Percentiles rank a stretch among this genome's conserved stretches.
Evolutionary conservation across 2,113 vertebrate genomes (phyloP).

Genomic region (Morone saxatilis): DNA sequence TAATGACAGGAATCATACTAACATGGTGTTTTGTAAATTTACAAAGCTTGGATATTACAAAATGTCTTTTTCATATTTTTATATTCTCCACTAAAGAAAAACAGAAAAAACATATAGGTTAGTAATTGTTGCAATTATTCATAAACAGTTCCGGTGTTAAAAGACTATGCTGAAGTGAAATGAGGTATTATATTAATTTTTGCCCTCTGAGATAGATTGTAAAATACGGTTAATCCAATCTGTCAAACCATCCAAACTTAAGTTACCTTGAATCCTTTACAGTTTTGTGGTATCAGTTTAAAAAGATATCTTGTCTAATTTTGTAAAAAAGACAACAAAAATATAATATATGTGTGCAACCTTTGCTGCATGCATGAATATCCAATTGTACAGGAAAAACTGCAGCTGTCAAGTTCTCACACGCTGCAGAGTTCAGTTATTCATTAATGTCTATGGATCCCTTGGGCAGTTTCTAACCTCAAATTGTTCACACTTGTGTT

Average conservation of each 20-base stretch:
- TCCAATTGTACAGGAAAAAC: neutral
- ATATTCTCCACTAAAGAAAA: neutral
- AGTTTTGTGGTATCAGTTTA: neutral
- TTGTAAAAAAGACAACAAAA: neutral
- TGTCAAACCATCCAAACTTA: neutral
- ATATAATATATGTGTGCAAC: neutral
- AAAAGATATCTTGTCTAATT: too few relatives aligned
- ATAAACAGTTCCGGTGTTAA: neutral
- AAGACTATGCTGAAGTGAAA: neutral
- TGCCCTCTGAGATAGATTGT: neutral
- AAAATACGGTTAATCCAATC: neutral
- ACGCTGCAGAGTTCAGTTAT: conserved; percentile 23
- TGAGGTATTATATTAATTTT: neutral
- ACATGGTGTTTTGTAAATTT: neutral
- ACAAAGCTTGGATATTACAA: too few relatives aligned
- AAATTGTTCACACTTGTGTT: neutral
- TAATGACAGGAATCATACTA: neutral
- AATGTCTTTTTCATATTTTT: neutral
- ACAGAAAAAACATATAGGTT: too few relatives aligned
- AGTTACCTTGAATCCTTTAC: neutral
- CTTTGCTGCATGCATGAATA: neutral
- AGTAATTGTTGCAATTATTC: too few relatives aligned
- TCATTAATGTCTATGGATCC: conserved; percentile 18
- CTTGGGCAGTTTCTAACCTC: neutral
- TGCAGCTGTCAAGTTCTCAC: conserved; percentile 43